Conservation (phyloP, 2,113 vertebrate species). For the Scomber japonicus region DNA sequence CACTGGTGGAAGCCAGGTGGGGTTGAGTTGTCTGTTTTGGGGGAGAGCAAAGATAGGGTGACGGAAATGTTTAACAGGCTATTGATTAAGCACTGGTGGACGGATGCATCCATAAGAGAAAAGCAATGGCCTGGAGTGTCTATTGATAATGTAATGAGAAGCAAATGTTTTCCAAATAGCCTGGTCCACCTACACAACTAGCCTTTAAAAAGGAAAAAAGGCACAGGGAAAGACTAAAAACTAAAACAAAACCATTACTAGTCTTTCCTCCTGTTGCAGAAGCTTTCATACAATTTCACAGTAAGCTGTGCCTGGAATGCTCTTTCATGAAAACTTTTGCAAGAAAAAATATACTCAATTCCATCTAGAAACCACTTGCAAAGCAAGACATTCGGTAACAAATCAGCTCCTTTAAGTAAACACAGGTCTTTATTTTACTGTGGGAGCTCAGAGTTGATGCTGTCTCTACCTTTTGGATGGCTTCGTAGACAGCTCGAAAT, state of each 20-base stretch:
- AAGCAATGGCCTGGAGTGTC: conserved; percentile 64
- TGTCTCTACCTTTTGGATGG: conserved; percentile 89
- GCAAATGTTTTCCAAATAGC: conserved; percentile 56
- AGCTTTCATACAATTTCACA: not conserved
- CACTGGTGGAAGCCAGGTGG: conserved; percentile 18
- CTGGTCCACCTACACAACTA: conserved; percentile 38
- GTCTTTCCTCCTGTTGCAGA: no score
- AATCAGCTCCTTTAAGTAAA: not conserved
- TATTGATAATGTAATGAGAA: conserved; percentile 71
- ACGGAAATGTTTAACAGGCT: conserved; percentile 69
- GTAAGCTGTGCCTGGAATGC: not conserved
- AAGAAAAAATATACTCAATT: not conserved
- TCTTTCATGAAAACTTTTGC: not conserved
- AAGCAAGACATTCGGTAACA: not conserved
- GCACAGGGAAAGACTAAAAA: conserved; percentile 23
- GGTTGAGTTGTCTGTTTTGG: conserved; percentile 45
- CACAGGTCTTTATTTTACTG: not conserved
- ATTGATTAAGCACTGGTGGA: conserved; percentile 72
- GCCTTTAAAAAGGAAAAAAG: conserved; percentile 31
- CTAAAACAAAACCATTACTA: conserved; percentile 17
- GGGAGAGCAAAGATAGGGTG: conserved; percentile 48
- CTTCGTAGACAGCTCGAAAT: conserved; percentile 93
- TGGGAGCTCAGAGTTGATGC: not conserved
- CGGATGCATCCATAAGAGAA: conserved; percentile 63
- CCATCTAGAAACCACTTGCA: not conserved